phyloP scores from a whole-genome alignment of 1,140 invertebrate species.

The Ips nitidus region DNA sequence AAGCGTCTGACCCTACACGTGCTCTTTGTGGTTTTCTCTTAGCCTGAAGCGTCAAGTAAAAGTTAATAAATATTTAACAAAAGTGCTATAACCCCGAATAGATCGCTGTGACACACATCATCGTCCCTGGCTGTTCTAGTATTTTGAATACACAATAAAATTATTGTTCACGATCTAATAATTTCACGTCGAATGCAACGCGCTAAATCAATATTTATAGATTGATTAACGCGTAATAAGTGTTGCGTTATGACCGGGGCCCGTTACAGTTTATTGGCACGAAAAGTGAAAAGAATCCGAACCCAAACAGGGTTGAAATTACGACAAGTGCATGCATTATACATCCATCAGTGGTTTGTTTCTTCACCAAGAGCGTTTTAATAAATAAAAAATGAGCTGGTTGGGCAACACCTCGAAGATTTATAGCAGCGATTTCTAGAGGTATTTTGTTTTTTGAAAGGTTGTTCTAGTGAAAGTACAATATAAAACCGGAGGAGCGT shows the following conservation, averaged over 20 bases:
- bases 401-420: too few relatives aligned
- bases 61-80: slow-evolving; percentile 30
- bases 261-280: slow-evolving; percentile 8
- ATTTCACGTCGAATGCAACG: not conserved
- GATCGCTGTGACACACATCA: not conserved
- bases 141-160: too few relatives aligned
- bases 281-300: slow-evolving; percentile 1
- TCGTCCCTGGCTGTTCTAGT: too few relatives aligned
- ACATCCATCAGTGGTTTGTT: too few relatives aligned
- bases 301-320: slow-evolving; percentile 7
- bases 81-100: slow-evolving; percentile 22
- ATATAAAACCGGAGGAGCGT: too few relatives aligned
- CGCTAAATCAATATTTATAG: slow-evolving; percentile 1
- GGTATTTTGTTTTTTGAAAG: too few relatives aligned
- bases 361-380: too few relatives aligned
- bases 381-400: too few relatives aligned
- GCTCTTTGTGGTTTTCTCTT: slow-evolving; percentile 2
- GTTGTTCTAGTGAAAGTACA: too few relatives aligned
- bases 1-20: not conserved
- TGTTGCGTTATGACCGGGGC: not conserved
- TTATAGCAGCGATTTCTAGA: too few relatives aligned
- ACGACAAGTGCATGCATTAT: too few relatives aligned
- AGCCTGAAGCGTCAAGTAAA: slow-evolving; percentile 24
- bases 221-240: slow-evolving; percentile 5
- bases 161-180: slow-evolving; percentile 10